Percentiles rank a stretch among this genome's conserved stretches.
phyloP scores from a whole-genome alignment of 2,888 invertebrate species.

The Nesidiocoris tenuis region DNA sequence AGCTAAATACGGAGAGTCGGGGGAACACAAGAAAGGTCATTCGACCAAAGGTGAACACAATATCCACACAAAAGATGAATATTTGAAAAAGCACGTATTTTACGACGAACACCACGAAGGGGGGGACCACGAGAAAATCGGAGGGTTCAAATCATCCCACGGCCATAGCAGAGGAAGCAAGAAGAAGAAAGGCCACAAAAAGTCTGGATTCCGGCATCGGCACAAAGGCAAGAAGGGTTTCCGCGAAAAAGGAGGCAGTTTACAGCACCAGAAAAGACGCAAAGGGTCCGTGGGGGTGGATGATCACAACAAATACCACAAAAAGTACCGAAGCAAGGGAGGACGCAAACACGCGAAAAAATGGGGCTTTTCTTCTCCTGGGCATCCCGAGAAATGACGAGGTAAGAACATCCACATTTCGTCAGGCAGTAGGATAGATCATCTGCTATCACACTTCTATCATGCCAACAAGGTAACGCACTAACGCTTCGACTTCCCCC shows the following conservation, averaged over 20 bases:
- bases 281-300: constrained; percentile 61
- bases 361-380: constrained; percentile 59
- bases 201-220: constrained; percentile 44
- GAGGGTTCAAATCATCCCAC: constrained; percentile 62
- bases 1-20: constrained; percentile 57
- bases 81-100: constrained; percentile 72
- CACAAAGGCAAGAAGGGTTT: constrained; percentile 48
- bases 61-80: constrained; percentile 73
- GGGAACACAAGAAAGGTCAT: constrained; percentile 71
- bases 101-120: constrained; percentile 73
- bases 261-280: constrained; percentile 56
- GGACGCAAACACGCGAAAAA: constrained; percentile 59
- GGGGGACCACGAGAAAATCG: constrained; percentile 65
- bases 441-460: too few species aligned
- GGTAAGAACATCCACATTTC: too few species aligned
- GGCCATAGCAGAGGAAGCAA: constrained; percentile 56
- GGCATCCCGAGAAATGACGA: background rate
- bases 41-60: constrained; percentile 74
- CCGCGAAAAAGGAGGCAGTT: constrained; percentile 58
- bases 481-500: too few species aligned
- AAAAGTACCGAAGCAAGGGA: constrained; percentile 57
- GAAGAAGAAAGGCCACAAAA: constrained; percentile 49
- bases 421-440: too few species aligned
- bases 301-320: constrained; percentile 58
- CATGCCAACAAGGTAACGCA: too few species aligned